Evolutionary conservation across 2,888 invertebrate species (phyloP).

Genomic region (Erynnis tages): DNA sequence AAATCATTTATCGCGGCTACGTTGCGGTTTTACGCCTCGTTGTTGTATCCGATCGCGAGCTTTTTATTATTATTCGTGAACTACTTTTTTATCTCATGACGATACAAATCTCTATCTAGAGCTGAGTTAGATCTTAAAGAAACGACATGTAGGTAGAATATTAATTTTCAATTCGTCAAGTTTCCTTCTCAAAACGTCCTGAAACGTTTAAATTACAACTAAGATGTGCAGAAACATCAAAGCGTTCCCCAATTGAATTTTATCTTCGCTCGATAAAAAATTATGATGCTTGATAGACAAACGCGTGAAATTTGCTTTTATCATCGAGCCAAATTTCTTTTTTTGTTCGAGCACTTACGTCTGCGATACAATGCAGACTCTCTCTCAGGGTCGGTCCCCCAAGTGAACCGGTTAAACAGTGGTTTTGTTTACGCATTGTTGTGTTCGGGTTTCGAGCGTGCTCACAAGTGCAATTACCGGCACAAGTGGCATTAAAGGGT

Average conservation of each 20-base stretch:
- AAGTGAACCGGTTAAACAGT: constrained; percentile 25
- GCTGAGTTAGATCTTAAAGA: too few species aligned
- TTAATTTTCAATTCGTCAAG: too few species aligned
- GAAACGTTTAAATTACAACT: too few species aligned
- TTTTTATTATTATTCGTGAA: constrained; percentile 16
- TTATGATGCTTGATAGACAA: too few species aligned
- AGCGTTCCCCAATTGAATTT: too few species aligned
- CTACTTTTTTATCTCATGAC: background rate
- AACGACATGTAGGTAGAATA: too few species aligned
- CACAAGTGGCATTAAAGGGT: constrained; percentile 25
- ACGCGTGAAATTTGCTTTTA: too few species aligned
- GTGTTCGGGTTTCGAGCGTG: constrained; percentile 21
- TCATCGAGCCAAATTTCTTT: too few species aligned
- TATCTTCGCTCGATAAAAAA: too few species aligned
- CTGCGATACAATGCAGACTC: constrained; percentile 5
- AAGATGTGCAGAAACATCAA: too few species aligned
- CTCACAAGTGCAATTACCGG: constrained; percentile 23
- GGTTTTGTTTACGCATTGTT: constrained; percentile 28
- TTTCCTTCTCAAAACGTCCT: too few species aligned
- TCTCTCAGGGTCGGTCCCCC: constrained; percentile 5
- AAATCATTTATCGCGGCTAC: constrained; percentile 28
- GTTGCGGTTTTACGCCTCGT: constrained; percentile 31
- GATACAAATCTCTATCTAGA: too few species aligned
- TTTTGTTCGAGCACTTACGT: background rate
- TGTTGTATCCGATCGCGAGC: constrained; percentile 28